These are phyloP conservation scores for Danio albolineatus DNA, from an alignment of 2,797 vertebrate genomes.

Conservation along the genomic window DNA sequence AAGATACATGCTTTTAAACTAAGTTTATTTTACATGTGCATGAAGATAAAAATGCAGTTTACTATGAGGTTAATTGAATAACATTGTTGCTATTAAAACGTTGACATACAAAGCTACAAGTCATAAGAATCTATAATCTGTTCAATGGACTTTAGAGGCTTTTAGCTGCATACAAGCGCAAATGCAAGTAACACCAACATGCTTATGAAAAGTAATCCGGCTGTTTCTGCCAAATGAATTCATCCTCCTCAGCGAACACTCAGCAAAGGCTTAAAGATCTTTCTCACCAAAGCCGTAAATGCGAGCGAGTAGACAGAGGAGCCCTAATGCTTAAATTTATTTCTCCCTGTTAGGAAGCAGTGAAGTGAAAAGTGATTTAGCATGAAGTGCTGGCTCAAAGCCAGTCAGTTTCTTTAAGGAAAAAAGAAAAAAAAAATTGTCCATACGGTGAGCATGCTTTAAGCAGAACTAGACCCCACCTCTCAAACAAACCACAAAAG, in stretches of 20 bases:
- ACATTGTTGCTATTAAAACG: not conserved
- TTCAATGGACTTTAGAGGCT: slow-evolving; percentile 63
- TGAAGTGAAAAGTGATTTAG: slow-evolving; percentile 71
- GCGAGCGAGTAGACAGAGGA: slow-evolving; percentile 43
- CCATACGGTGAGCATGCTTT: slow-evolving; percentile 57
- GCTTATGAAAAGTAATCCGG: slow-evolving; percentile 72
- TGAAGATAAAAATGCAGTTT: not conserved
- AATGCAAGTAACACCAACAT: slow-evolving; percentile 68
- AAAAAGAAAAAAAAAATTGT: slow-evolving; percentile 30
- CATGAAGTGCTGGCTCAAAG: slow-evolving; percentile 56
- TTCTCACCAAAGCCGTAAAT: slow-evolving; percentile 59
- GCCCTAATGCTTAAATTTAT: slow-evolving; percentile 67
- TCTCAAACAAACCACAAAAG: slow-evolving; percentile 56
- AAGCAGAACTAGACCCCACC: slow-evolving; percentile 56
- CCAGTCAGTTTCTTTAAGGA: slow-evolving; percentile 63
- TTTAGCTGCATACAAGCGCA: slow-evolving; percentile 56
- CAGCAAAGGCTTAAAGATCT: slow-evolving; percentile 58
- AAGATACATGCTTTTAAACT: too few relatives aligned
- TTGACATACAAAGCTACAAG: slow-evolving; percentile 46
- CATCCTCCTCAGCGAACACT: slow-evolving; percentile 57
- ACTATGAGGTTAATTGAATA: not conserved
- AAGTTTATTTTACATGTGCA: not conserved
- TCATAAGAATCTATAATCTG: slow-evolving; percentile 54
- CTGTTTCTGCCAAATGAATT: slow-evolving; percentile 64
- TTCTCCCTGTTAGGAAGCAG: slow-evolving; percentile 70